These are phyloP conservation scores for Dimorphilus gyrociliatus DNA, from an alignment of 2,888 invertebrate species.

Conservation along the genomic window DNA sequence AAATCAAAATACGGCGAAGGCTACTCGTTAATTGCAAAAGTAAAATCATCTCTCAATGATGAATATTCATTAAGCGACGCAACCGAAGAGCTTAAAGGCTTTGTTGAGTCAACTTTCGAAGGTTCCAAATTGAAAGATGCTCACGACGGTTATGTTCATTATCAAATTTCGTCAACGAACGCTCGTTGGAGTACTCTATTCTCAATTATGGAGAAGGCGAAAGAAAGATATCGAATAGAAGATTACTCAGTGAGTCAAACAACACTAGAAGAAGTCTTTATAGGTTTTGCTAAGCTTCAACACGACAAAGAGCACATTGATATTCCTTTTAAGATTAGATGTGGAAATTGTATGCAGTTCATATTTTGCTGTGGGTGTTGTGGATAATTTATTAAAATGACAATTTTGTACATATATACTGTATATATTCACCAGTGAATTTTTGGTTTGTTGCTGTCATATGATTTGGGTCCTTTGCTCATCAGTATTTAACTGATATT, in stretches of 20 bases:
- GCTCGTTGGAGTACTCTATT: constrained; percentile 55
- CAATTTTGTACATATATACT: too few species aligned
- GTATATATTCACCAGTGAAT: too few species aligned
- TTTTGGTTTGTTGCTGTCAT: too few species aligned
- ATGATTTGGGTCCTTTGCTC: too few species aligned
- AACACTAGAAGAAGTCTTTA: constrained; percentile 41
- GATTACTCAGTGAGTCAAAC: constrained; percentile 40
- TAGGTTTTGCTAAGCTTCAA: constrained; percentile 33
- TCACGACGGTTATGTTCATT: constrained; percentile 50
- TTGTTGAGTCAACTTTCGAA: constrained; percentile 9
- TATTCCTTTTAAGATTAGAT: background rate
- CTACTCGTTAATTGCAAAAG: constrained; percentile 44
- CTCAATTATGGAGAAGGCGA: constrained; percentile 50
- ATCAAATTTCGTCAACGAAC: constrained; percentile 48
- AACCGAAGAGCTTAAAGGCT: constrained; percentile 1
- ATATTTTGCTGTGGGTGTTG: too few species aligned
- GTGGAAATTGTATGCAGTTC: background rate
- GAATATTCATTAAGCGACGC: constrained; percentile 17
- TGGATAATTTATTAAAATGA: too few species aligned
- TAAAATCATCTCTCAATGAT: constrained; percentile 12
- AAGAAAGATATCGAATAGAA: constrained; percentile 44
- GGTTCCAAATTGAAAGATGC: constrained; percentile 8
- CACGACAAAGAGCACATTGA: constrained; percentile 3
- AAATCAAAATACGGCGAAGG: constrained; percentile 44
- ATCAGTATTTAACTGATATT: too few species aligned